Evolutionary conservation across 2,888 invertebrate genomes (phyloP).

Genomic region (Eristalinus sepulchralis): DNA sequence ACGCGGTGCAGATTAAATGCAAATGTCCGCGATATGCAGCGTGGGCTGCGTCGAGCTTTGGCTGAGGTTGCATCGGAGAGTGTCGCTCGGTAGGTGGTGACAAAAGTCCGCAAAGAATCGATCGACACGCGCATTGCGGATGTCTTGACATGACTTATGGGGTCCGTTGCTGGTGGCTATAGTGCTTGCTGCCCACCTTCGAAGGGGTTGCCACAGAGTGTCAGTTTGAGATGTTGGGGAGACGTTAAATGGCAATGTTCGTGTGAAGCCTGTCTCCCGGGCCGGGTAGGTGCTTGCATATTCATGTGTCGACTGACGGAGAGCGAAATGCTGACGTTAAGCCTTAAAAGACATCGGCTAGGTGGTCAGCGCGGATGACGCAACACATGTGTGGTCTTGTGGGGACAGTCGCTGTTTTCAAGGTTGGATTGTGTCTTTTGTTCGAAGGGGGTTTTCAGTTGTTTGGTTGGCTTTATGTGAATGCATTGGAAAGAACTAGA

Average conservation of each 20-base stretch:
- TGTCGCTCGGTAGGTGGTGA: conserved; percentile 42
- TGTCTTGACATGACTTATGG: conserved; percentile 65
- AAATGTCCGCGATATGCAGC: conserved; percentile 17
- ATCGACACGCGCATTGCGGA: conserved; percentile 57
- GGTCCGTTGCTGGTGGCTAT: conserved; percentile 37
- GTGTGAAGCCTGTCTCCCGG: neutral
- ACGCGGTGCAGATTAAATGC: conserved; percentile 41
- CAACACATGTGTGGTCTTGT: neutral
- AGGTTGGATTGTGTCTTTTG: neutral
- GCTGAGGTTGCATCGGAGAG: neutral
- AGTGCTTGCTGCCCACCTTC: neutral
- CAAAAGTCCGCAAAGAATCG: conserved; percentile 46
- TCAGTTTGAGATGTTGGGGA: conserved; percentile 45
- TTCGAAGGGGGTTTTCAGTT: no score
- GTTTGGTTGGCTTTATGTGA: no score
- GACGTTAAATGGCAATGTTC: conserved; percentile 39
- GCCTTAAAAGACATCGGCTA: neutral
- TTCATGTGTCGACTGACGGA: neutral
- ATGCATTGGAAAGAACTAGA: no score
- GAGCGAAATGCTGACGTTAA: neutral
- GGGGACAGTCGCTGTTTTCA: neutral
- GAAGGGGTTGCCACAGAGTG: conserved; percentile 5
- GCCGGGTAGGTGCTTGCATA: conserved; percentile 14
- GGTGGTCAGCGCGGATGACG: neutral
- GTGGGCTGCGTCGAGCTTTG: neutral